Percentiles rank a stretch among this genome's conserved stretches.
Conservation (phyloP, 2,113 vertebrate species). For the Oryzias curvinotus region DNA sequence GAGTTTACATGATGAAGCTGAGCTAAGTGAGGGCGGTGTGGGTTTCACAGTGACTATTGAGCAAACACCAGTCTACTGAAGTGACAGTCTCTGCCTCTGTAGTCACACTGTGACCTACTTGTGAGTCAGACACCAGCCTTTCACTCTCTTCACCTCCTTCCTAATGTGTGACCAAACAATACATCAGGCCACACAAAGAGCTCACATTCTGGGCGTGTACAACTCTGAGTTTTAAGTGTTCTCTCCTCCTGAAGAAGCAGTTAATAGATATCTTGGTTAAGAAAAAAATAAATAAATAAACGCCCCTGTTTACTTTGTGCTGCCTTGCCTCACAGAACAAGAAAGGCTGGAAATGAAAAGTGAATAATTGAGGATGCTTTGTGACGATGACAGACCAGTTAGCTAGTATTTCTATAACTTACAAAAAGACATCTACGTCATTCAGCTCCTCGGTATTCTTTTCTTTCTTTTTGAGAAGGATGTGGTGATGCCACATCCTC, state of each 20-base stretch:
- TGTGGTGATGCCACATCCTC: conserved; percentile 20
- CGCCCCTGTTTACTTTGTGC: too few species aligned
- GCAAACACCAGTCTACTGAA: conserved; percentile 17
- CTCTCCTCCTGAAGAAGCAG: too few species aligned
- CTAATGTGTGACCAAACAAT: conserved; percentile 2
- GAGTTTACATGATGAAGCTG: conserved; percentile 52
- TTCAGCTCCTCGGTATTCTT: conserved; percentile 13
- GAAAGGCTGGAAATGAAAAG: too few species aligned
- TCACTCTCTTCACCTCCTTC: conserved; percentile 10
- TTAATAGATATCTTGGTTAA: too few species aligned
- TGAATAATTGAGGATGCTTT: not conserved
- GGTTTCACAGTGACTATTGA: conserved; percentile 5
- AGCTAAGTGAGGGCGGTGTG: conserved; percentile 40
- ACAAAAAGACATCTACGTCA: conserved; percentile 36
- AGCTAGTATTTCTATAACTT: not conserved
- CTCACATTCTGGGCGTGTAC: too few species aligned
- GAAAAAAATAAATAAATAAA: too few species aligned
- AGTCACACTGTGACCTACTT: conserved; percentile 38
- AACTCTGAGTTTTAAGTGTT: too few species aligned
- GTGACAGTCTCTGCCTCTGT: conserved; percentile 17
- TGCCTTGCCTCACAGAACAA: too few species aligned
- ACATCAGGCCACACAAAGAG: too few species aligned
- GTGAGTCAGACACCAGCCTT: conserved; percentile 17
- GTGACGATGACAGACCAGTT: not conserved
- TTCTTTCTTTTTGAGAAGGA: not conserved